Conservation (phyloP, 2,888 invertebrate species). For the Tinea trinotella region DNA sequence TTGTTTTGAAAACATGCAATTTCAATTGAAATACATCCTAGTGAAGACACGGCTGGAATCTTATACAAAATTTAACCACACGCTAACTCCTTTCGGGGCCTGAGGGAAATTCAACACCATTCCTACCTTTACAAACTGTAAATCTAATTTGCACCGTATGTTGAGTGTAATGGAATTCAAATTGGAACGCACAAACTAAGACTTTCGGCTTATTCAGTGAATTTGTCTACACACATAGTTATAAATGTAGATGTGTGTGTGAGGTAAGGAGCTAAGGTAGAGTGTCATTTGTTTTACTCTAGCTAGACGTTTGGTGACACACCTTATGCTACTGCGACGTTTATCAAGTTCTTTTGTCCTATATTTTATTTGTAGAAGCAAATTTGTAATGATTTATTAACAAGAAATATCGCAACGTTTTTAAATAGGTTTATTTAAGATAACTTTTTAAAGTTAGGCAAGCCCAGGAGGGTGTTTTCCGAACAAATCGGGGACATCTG, state of each 20-base stretch:
- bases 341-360: too few relatives aligned
- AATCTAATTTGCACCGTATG: background rate
- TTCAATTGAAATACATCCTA: background rate
- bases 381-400: too few relatives aligned
- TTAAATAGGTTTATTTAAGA: too few relatives aligned
- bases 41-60: background rate
- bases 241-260: background rate
- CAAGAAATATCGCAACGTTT: too few relatives aligned
- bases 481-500: too few relatives aligned
- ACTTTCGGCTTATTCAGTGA: background rate
- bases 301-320: background rate
- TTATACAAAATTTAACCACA: slow-evolving; percentile 13
- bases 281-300: background rate
- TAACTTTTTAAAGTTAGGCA: too few relatives aligned
- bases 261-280: background rate
- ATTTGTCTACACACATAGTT: background rate
- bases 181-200: background rate
- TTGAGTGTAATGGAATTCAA: background rate
- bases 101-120: slow-evolving; percentile 6
- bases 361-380: too few relatives aligned
- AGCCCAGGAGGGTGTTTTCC: too few relatives aligned
- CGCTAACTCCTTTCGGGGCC: slow-evolving; percentile 5
- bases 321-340: too few relatives aligned
- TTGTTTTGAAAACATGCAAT: background rate
- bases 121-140: background rate